Percentiles rank a stretch among this genome's conserved stretches.
Conservation (phyloP, 2,113 vertebrate species). For the Jaculus jaculus region DNA sequence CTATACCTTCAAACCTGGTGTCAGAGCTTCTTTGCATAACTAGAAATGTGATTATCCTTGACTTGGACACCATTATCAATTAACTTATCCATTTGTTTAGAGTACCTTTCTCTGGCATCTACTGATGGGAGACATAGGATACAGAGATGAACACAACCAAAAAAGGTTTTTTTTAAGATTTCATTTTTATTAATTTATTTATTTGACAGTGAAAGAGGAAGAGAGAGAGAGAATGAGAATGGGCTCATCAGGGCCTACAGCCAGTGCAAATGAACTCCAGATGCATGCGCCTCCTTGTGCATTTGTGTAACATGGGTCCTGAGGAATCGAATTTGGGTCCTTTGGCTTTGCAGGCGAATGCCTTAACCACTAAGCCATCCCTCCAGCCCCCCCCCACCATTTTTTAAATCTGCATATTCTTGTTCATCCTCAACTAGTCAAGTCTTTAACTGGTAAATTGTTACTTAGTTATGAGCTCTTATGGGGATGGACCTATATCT, state of each 20-base stretch:
- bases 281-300: too few relatives aligned
- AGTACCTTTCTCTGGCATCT: not conserved
- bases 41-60: not conserved
- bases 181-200: too few relatives aligned
- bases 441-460: not conserved
- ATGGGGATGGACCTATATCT: not conserved
- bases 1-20: not conserved
- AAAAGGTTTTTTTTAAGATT: too few relatives aligned
- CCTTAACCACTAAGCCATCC: too few relatives aligned
- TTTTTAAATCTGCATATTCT: not conserved
- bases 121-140: not conserved
- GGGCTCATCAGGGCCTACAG: too few relatives aligned
- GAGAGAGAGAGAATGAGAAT: too few relatives aligned
- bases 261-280: too few relatives aligned
- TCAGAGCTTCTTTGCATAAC: not conserved
- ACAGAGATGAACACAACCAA: not conserved
- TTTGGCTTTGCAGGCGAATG: too few relatives aligned
- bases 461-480: not conserved
- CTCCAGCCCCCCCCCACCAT: too few relatives aligned
- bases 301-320: too few relatives aligned
- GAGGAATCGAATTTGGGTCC: too few relatives aligned
- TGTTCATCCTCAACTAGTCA: not conserved
- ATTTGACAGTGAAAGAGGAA: too few relatives aligned
- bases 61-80: not conserved
- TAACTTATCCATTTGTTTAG: constrained; percentile 27